Conservation (phyloP, 2,797 vertebrate genomes). For the Echeneis naucrates region DNA sequence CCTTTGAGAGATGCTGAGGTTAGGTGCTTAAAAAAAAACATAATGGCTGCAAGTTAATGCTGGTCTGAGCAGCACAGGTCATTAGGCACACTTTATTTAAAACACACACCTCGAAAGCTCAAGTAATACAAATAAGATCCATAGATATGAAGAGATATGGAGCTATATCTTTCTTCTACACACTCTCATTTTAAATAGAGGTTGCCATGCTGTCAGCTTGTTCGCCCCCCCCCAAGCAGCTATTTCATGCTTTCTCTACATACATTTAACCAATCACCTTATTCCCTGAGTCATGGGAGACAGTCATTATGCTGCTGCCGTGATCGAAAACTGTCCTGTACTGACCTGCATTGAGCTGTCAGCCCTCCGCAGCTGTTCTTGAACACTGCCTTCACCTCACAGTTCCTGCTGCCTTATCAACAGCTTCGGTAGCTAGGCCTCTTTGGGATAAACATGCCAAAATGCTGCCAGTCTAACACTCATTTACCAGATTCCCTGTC, state of each 20-base stretch:
- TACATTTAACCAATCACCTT: constrained; percentile 21
- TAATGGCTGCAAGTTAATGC: constrained; percentile 6
- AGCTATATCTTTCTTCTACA: not conserved
- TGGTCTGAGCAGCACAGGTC: not conserved
- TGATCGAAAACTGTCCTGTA: constrained; percentile 1
- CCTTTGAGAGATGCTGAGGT: constrained; percentile 4
- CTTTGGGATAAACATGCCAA: not conserved
- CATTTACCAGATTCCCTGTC: not conserved
- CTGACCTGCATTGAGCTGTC: constrained; percentile 1
- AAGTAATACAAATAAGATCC: not conserved
- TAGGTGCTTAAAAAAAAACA: constrained; percentile 9
- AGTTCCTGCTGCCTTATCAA: not conserved
- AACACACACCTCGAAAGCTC: not conserved
- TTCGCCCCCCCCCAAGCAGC: constrained; percentile 3
- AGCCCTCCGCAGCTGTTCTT: not conserved
- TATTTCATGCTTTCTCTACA: not conserved
- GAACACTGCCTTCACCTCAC: not conserved
- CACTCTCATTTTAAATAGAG: not conserved
- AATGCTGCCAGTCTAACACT: constrained; percentile 7
- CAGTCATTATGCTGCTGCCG: not conserved
- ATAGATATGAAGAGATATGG: not conserved
- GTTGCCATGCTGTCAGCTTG: not conserved
- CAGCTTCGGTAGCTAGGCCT: not conserved
- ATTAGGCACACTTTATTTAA: constrained; percentile 17
- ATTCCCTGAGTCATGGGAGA: constrained; percentile 1